A percentile compares a stretch with the other conserved stretches of the same genome.
phyloP scores from a whole-genome alignment of 2,113 vertebrate species.

The Orientallactaga bullata region DNA sequence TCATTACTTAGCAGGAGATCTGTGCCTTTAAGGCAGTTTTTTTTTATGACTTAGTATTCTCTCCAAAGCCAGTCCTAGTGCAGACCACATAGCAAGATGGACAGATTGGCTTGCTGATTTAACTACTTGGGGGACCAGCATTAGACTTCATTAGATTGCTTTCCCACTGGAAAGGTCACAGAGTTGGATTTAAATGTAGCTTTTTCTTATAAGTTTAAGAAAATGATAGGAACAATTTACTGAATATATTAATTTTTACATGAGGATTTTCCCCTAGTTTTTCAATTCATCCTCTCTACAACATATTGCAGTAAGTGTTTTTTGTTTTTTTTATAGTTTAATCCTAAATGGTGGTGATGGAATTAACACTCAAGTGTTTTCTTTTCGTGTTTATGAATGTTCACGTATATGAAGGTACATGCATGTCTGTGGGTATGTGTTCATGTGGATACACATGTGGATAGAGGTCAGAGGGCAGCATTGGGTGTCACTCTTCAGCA shows the following conservation, averaged over 20 bases:
- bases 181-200: neutral
- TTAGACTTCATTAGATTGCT: neutral
- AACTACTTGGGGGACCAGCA: neutral
- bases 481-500: too few relatives aligned
- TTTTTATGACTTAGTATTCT: neutral
- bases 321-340: slow-evolving; percentile 41
- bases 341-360: neutral
- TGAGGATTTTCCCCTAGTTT: neutral
- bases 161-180: neutral
- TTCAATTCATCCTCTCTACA: neutral
- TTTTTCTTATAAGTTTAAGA: neutral
- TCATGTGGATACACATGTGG: too few relatives aligned
- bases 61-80: neutral
- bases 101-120: neutral
- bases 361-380: neutral
- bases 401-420: too few relatives aligned
- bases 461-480: too few relatives aligned
- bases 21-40: neutral
- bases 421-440: too few relatives aligned
- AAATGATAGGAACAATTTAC: neutral
- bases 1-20: neutral
- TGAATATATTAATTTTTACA: neutral
- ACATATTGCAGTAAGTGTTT: neutral
- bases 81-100: neutral
- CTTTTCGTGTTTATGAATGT: too few relatives aligned